Evolutionary conservation across 1,140 invertebrate species (phyloP), one percentile per base, ranked within the genome.

Genomic region (Caenorhabditis latens): DNA sequence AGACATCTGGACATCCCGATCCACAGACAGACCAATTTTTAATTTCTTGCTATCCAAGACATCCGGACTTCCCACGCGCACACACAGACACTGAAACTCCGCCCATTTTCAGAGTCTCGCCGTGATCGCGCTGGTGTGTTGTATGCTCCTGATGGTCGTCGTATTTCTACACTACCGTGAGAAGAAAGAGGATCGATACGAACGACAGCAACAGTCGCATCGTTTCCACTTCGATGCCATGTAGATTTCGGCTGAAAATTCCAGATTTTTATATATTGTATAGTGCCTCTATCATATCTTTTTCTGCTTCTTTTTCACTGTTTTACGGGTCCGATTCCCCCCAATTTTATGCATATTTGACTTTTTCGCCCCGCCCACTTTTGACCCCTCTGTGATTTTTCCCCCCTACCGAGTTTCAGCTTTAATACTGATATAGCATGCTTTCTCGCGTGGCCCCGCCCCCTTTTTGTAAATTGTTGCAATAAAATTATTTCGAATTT

Each of bases 81-180:
- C 32, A 32, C 32, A 32, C 1, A 32, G 32, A 32, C 32, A 32
- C n/a, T n/a, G 32, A 32, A 32, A 1, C 32, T 32, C 32, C 32
- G n/a, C n/a, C 40, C n/a, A 11, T 46, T 86, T 86, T 4, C 95
- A 97, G 92, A 99, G 97, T 91, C 96, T 97, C 0, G 95, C 95
- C 75, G 96, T 97, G 0, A 94, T 99, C 75, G 95, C 96, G 1
- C 96, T 95, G 24, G 96, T 97, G 4, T 97, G 97, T 92, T 93
- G 95, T 71, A 94, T 98, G 67, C 96, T 99, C 84, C 95, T 95
- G 57, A 93, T 95, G 9, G 96, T 98, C 89, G 97, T 99, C 84
- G 94, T 95, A 21, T 95, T 95, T 67, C 94, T 99, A 8, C 97
- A 99, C 92, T 97, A 96, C 94, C 97, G 97, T 92, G 98, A 99